These are phyloP conservation scores for Tetranychus truncatus DNA, from an alignment of 2,888 invertebrate species.

Conservation along the genomic window DNA sequence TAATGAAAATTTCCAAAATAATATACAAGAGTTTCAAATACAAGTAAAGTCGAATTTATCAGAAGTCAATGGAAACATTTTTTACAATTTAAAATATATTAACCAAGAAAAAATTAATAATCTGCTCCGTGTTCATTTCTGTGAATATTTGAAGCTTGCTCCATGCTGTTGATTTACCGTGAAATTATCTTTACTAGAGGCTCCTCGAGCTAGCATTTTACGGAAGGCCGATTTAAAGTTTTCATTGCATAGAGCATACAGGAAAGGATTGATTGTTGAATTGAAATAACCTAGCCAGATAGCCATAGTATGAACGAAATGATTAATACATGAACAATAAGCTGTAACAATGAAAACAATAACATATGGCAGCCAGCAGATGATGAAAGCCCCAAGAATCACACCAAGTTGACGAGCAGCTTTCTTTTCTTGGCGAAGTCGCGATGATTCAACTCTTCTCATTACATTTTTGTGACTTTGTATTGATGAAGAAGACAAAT, in stretches of 20 bases:
- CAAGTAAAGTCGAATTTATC: too few species aligned
- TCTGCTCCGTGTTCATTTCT: not conserved
- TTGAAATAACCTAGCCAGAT: constrained; percentile 40
- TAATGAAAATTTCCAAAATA: too few species aligned
- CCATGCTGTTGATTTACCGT: not conserved
- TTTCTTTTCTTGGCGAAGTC: constrained; percentile 34
- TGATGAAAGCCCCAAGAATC: constrained; percentile 42
- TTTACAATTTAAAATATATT: too few species aligned
- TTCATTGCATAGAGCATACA: constrained; percentile 38
- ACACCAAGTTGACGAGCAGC: constrained; percentile 42
- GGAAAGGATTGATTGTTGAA: constrained; percentile 38
- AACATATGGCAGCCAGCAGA: constrained; percentile 44
- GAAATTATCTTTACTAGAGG: not conserved
- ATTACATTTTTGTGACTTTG: constrained; percentile 8
- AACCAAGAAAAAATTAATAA: too few species aligned
- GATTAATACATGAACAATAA: constrained; percentile 37
- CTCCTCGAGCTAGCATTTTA: not conserved
- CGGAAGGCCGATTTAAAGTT: constrained; percentile 29
- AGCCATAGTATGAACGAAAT: constrained; percentile 34
- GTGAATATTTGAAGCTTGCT: not conserved
- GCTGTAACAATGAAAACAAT: constrained; percentile 40
- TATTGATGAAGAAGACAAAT: not conserved
- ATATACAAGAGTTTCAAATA: too few species aligned
- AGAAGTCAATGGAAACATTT: too few species aligned
- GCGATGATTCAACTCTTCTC: constrained; percentile 16